A percentile compares a stretch with the other conserved stretches of the same genome.
These are phyloP conservation scores for Archivesica marissinica DNA, from an alignment of 1,140 invertebrate genomes.

Conservation along the genomic window DNA sequence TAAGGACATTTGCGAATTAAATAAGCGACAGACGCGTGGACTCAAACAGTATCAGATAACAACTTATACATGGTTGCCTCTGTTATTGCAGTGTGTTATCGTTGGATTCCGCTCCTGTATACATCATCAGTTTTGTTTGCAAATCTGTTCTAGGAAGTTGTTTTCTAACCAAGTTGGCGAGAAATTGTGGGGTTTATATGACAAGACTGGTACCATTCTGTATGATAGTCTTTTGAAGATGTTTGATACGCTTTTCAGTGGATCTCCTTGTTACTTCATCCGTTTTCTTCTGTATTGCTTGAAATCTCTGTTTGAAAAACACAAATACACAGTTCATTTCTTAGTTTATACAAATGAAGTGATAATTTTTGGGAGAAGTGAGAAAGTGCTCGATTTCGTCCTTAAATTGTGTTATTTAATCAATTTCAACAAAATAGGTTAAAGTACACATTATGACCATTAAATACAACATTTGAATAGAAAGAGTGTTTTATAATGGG, in stretches of 20 bases:
- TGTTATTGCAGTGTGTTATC: too few relatives aligned
- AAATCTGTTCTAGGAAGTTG: too few relatives aligned
- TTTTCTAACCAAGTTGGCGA: too few relatives aligned
- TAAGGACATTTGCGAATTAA: too few relatives aligned
- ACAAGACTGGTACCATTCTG: constrained; percentile 75
- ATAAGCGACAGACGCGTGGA: too few relatives aligned
- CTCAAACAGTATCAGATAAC: too few relatives aligned
- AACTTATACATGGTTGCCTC: too few relatives aligned
- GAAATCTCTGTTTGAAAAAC: constrained; percentile 73
- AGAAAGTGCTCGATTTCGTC: not conserved
- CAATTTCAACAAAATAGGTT: not conserved
- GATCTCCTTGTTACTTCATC: constrained; percentile 75
- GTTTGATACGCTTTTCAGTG: constrained; percentile 75
- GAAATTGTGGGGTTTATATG: too few relatives aligned
- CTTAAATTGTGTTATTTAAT: not conserved
- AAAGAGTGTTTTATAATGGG: not conserved
- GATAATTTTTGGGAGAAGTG: not conserved
- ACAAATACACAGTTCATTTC: not conserved
- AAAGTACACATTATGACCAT: not conserved
- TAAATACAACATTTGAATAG: not conserved
- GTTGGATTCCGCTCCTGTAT: too few relatives aligned
- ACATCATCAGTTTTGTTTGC: too few relatives aligned
- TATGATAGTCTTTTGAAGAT: constrained; percentile 71
- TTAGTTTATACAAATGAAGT: not conserved
- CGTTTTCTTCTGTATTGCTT: constrained; percentile 74